Evolutionary conservation across 2,888 invertebrate species (phyloP).

Genomic region (Ernsta delagoae): DNA sequence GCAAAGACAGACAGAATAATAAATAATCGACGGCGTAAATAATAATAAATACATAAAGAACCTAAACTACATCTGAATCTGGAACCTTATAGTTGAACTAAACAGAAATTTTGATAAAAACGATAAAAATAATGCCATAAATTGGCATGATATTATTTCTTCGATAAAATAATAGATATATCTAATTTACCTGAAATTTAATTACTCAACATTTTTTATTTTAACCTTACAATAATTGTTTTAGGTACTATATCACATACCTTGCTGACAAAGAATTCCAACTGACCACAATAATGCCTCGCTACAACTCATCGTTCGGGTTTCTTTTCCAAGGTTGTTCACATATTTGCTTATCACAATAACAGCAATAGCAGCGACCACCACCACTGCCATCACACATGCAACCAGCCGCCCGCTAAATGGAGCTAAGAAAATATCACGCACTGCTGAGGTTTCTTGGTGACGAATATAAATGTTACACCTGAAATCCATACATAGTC

Average conservation of each 20-base stretch:
- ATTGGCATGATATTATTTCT: too few relatives aligned
- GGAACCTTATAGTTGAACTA: too few relatives aligned
- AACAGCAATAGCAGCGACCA: slow-evolving; percentile 78
- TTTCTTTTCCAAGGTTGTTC: slow-evolving; percentile 59
- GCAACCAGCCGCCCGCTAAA: slow-evolving; percentile 83
- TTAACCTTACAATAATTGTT: too few relatives aligned
- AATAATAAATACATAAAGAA: too few relatives aligned
- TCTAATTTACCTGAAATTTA: too few relatives aligned
- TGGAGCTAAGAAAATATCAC: slow-evolving; percentile 87
- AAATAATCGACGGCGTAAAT: too few relatives aligned
- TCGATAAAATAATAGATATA: too few relatives aligned
- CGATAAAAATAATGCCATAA: too few relatives aligned
- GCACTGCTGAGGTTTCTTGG: slow-evolving; percentile 85
- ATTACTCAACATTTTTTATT: too few relatives aligned
- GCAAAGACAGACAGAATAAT: too few relatives aligned
- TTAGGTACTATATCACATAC: slow-evolving; percentile 52
- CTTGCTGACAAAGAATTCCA: slow-evolving; percentile 87
- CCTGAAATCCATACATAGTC: slow-evolving; percentile 57
- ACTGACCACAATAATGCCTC: slow-evolving; percentile 86
- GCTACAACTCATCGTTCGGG: slow-evolving; percentile 66
- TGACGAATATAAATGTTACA: slow-evolving; percentile 87
- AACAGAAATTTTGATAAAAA: too few relatives aligned
- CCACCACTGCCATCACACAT: slow-evolving; percentile 80
- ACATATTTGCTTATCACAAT: slow-evolving; percentile 77
- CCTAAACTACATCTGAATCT: too few relatives aligned